These are phyloP conservation scores for Drosophila recens DNA, from an alignment of 2,888 invertebrate species.

Conservation along the genomic window DNA sequence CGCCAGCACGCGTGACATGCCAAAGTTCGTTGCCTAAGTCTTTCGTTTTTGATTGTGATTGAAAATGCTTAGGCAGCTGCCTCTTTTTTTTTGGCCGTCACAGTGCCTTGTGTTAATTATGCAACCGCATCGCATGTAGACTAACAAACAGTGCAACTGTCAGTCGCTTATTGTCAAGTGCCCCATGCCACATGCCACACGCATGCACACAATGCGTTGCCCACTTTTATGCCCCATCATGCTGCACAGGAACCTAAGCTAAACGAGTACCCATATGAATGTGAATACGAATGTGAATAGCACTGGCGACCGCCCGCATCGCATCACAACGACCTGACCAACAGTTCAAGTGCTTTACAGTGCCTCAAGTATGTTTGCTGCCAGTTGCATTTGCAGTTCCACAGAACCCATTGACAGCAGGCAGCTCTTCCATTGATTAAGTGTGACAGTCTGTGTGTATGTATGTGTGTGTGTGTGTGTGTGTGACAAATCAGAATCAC, in stretches of 20 bases:
- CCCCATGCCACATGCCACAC: conserved; percentile 41
- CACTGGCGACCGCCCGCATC: conserved; percentile 20
- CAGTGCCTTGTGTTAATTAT: conserved; percentile 39
- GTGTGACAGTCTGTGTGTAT: conserved; percentile 8
- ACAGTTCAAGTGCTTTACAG: conserved; percentile 5
- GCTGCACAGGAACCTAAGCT: conserved; percentile 17
- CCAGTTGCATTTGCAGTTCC: neutral
- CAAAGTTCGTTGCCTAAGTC: conserved; percentile 55
- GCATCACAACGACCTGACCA: conserved; percentile 19
- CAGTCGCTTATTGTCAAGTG: conserved; percentile 20
- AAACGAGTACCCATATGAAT: neutral
- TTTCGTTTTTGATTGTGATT: conserved; percentile 43
- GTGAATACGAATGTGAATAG: conserved; percentile 1
- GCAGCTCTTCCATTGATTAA: conserved; percentile 24
- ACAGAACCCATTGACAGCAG: conserved; percentile 23
- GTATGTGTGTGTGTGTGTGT: neutral
- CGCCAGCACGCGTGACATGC: conserved; percentile 38
- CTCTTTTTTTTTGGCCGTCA: neutral
- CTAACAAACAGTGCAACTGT: conserved; percentile 6
- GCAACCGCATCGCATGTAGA: conserved; percentile 30
- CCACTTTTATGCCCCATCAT: conserved; percentile 29
- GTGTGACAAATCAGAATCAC: conserved; percentile 9
- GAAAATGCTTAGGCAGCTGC: conserved; percentile 34
- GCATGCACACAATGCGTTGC: conserved; percentile 27
- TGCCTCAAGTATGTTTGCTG: neutral